A percentile compares a stretch with the other conserved stretches of the same genome.
Conservation (phyloP, 2,888 invertebrate genomes). For the Thymelicus sylvestris region DNA sequence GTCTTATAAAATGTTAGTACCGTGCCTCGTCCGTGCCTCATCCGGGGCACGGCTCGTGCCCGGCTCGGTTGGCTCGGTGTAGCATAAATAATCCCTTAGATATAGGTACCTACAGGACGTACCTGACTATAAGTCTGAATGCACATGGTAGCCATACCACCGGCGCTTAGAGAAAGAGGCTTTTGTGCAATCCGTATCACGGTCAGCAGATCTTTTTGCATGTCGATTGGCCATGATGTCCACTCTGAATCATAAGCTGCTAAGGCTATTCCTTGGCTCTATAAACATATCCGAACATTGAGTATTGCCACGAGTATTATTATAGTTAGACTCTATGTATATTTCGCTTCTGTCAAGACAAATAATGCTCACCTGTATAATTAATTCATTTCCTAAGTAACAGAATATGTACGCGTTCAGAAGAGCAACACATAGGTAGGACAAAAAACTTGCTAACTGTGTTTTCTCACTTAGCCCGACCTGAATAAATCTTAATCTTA, state of each 20-base stretch:
- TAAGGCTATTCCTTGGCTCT: constrained; percentile 66
- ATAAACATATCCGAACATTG: constrained; percentile 29
- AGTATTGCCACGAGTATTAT: no score
- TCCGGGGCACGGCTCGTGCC: no score
- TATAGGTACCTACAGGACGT: constrained; percentile 22
- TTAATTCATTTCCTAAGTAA: constrained; percentile 68
- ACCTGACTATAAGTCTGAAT: constrained; percentile 70
- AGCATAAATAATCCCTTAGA: no score
- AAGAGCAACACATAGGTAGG: constrained; percentile 60
- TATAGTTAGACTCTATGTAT: no score
- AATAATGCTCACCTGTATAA: constrained; percentile 62
- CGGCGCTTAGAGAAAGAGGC: constrained; percentile 65
- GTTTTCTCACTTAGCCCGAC: constrained; percentile 58
- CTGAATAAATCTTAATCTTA: constrained; percentile 49
- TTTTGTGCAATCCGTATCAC: constrained; percentile 64
- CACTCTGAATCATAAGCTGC: constrained; percentile 69
- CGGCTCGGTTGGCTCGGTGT: no score
- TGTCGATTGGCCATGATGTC: constrained; percentile 67
- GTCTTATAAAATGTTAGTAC: no score
- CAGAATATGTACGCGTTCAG: constrained; percentile 72
- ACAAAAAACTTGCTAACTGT: constrained; percentile 59
- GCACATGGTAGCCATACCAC: constrained; percentile 63
- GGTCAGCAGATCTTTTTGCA: constrained; percentile 65
- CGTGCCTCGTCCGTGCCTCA: no score
- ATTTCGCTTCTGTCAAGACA: neutral